These are phyloP conservation scores for Malurus alboscapulatus DNA, from an alignment of 2,113 vertebrate species.

Conservation along the genomic window DNA sequence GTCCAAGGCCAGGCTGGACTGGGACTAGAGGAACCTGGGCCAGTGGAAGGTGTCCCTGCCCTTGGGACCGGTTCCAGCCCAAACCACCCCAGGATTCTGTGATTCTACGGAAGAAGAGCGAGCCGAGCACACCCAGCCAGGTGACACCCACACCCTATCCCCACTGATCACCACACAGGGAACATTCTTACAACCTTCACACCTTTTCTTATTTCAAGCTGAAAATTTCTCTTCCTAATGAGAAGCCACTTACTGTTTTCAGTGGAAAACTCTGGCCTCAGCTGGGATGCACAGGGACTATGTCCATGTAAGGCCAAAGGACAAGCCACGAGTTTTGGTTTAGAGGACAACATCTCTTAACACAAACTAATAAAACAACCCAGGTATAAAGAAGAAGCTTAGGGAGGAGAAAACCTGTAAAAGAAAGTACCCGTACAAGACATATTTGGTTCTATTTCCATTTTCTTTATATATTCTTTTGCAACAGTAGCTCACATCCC, in stretches of 20 bases:
- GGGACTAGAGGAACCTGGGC: background rate
- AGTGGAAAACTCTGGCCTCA: background rate
- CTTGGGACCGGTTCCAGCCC: background rate
- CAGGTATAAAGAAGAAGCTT: background rate
- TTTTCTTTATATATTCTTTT: background rate
- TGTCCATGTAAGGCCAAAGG: background rate
- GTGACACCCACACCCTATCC: background rate
- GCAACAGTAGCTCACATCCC: background rate
- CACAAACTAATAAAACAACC: background rate
- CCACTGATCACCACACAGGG: rapidly evolving
- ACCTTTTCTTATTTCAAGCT: background rate
- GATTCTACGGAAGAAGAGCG: rapidly evolving
- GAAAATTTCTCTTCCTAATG: background rate
- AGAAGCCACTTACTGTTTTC: background rate
- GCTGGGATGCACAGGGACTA: rapidly evolving
- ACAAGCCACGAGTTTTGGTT: rapidly evolving
- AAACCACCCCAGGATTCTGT: background rate
- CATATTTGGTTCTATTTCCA: background rate
- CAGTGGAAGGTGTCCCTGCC: background rate
- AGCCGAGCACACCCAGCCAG: background rate
- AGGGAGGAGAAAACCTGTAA: background rate
- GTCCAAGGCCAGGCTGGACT: background rate
- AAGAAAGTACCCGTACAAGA: background rate
- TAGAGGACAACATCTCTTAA: background rate
- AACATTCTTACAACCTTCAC: too few species aligned